phyloP scores from a whole-genome alignment of 1,140 invertebrate genomes.

The Hypsibius dujardini region DNA sequence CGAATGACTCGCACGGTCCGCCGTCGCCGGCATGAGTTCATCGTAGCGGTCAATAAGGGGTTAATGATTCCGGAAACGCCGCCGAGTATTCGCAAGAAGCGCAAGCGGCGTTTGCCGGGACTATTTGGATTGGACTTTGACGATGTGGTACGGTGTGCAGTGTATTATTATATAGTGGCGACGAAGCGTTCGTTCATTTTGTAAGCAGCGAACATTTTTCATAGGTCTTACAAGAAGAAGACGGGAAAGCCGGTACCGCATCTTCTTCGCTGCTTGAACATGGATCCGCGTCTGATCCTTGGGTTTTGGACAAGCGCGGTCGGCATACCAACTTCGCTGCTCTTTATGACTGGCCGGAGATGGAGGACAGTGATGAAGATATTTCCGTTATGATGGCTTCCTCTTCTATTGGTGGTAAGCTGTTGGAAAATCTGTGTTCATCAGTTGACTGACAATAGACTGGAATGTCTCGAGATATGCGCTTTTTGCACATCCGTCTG shows the following conservation, averaged over 20 bases:
- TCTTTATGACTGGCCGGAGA: slow-evolving; percentile 44
- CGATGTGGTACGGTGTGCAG: background rate
- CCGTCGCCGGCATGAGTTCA: slow-evolving; percentile 46
- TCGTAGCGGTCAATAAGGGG: slow-evolving; percentile 45
- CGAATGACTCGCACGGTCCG: slow-evolving; percentile 42
- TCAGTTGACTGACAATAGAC: too few relatives aligned
- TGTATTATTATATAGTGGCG: background rate
- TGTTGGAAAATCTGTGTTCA: too few relatives aligned
- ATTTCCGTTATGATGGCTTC: slow-evolving; percentile 22
- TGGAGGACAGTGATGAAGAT: slow-evolving; percentile 41
- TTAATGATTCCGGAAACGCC: slow-evolving; percentile 17
- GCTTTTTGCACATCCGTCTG: too few relatives aligned
- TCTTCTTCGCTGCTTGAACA: slow-evolving; percentile 30
- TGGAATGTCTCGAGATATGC: too few relatives aligned
- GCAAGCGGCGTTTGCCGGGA: slow-evolving; percentile 32
- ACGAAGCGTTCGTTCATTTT: slow-evolving; percentile 19
- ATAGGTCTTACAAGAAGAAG: slow-evolving; percentile 12
- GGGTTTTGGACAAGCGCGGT: slow-evolving; percentile 40
- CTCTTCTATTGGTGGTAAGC: background rate
- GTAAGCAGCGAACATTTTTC: slow-evolving; percentile 22
- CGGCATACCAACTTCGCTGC: slow-evolving; percentile 40
- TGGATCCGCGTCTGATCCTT: slow-evolving; percentile 39
- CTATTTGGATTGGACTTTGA: slow-evolving; percentile 29
- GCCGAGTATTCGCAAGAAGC: slow-evolving; percentile 11
- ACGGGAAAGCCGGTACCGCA: background rate